These are phyloP conservation scores for Excalfactoria chinensis DNA, from an alignment of 2,113 vertebrate genomes.

Conservation along the genomic window DNA sequence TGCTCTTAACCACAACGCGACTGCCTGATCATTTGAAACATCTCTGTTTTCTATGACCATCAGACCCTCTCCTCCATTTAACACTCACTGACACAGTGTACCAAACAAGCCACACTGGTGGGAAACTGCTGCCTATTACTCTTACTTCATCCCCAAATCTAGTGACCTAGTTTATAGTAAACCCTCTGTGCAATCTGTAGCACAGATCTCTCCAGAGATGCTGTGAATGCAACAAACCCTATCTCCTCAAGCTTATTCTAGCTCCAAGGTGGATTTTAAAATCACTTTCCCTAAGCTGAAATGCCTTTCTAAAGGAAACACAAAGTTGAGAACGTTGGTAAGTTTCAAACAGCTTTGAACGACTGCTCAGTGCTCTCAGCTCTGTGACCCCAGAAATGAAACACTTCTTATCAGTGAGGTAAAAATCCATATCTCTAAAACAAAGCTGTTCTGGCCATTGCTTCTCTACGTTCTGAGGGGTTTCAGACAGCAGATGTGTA, in stretches of 20 bases:
- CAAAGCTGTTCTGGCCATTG: not conserved
- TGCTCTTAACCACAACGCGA: not conserved
- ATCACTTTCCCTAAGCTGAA: not conserved
- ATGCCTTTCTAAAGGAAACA: not conserved
- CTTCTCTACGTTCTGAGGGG: not conserved
- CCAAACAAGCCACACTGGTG: not conserved
- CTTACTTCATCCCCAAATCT: not conserved
- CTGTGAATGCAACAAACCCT: not conserved
- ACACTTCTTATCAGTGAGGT: not conserved
- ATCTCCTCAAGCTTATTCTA: not conserved
- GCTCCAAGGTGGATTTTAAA: not conserved
- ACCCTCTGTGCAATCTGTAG: not conserved
- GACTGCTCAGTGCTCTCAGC: not conserved
- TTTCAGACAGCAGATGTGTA: not conserved
- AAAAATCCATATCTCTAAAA: not conserved
- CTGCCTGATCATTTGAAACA: not conserved
- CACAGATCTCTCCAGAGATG: not conserved
- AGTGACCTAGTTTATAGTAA: not conserved
- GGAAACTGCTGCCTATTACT: not conserved
- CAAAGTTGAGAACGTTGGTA: not conserved
- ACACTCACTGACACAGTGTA: fast-evolving
- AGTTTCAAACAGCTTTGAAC: not conserved
- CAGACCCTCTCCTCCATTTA: not conserved
- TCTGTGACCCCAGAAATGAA: not conserved
- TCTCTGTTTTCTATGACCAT: not conserved